These are phyloP conservation scores for Cotesia glomerata DNA, from an alignment of 1,140 invertebrate species.

Conservation along the genomic window DNA sequence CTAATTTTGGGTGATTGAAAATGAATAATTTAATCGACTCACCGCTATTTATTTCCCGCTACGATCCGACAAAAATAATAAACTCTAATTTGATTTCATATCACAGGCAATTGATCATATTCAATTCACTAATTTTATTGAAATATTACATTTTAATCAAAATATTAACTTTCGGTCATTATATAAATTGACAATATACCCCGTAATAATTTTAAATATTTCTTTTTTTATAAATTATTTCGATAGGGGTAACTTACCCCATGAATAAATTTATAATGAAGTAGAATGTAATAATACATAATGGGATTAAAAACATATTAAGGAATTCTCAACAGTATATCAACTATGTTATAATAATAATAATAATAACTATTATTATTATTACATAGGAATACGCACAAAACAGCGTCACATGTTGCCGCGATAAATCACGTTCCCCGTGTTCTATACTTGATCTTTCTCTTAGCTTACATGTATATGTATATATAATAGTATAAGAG, in stretches of 20 bases:
- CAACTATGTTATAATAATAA: slow-evolving; percentile 15
- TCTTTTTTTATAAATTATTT: too few relatives aligned
- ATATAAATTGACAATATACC: too few relatives aligned
- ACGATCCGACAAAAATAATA: background rate
- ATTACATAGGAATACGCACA: slow-evolving; percentile 46
- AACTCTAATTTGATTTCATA: background rate
- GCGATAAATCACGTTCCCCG: slow-evolving; percentile 51
- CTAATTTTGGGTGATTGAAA: background rate
- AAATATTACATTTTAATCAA: too few relatives aligned
- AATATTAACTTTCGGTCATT: too few relatives aligned
- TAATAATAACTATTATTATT: too few relatives aligned
- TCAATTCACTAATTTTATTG: too few relatives aligned
- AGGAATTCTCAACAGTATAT: slow-evolving; percentile 48
- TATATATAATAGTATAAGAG: too few relatives aligned
- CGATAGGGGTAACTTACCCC: too few relatives aligned
- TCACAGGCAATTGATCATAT: background rate
- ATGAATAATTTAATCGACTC: background rate
- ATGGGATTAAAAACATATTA: background rate
- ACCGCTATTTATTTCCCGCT: background rate
- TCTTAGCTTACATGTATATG: too few relatives aligned
- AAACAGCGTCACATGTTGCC: slow-evolving; percentile 55
- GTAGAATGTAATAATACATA: too few relatives aligned
- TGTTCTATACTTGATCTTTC: background rate
- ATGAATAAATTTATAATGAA: too few relatives aligned
- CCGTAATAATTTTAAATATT: too few relatives aligned